phyloP scores from a whole-genome alignment of 2,888 invertebrate genomes.

The Pycnomerus fuliginosus region DNA sequence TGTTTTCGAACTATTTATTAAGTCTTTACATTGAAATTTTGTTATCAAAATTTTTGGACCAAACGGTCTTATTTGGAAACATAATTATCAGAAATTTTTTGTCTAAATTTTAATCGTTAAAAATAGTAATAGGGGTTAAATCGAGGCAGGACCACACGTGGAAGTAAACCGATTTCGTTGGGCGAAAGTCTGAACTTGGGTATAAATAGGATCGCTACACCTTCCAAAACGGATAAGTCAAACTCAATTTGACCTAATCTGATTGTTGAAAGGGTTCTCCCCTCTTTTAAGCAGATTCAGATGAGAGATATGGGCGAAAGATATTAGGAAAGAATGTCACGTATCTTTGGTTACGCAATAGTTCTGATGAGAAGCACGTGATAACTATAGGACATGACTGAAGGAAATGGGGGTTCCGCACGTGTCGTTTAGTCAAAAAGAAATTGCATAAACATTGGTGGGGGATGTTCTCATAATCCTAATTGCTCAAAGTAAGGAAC shows the following conservation, averaged over 20 bases:
- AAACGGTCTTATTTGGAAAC: no score
- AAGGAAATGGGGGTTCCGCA: conserved; percentile 23
- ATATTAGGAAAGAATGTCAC: conserved; percentile 33
- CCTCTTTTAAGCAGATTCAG: conserved; percentile 24
- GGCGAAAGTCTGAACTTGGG: conserved; percentile 15
- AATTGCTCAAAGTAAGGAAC: conserved; percentile 15
- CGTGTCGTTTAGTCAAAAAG: conserved; percentile 15
- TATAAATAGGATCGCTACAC: conserved; percentile 18
- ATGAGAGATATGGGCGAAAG: conserved; percentile 28
- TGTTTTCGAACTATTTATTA: no score
- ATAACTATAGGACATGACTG: conserved; percentile 23
- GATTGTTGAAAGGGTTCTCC: conserved; percentile 10
- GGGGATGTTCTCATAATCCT: conserved; percentile 13
- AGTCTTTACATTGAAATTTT: no score
- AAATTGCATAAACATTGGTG: conserved; percentile 18
- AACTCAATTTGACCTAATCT: conserved; percentile 22
- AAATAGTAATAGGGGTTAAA: no score
- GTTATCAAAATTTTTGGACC: no score
- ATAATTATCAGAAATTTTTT: no score
- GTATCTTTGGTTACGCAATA: conserved; percentile 28
- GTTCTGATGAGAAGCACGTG: conserved; percentile 29
- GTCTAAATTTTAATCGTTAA: no score
- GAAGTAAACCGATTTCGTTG: conserved; percentile 16
- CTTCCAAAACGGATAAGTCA: conserved; percentile 19
- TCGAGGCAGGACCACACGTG: conserved; percentile 16